These are phyloP conservation scores for Hucho hucho DNA, from an alignment of 2,113 vertebrate genomes.

Conservation along the genomic window DNA sequence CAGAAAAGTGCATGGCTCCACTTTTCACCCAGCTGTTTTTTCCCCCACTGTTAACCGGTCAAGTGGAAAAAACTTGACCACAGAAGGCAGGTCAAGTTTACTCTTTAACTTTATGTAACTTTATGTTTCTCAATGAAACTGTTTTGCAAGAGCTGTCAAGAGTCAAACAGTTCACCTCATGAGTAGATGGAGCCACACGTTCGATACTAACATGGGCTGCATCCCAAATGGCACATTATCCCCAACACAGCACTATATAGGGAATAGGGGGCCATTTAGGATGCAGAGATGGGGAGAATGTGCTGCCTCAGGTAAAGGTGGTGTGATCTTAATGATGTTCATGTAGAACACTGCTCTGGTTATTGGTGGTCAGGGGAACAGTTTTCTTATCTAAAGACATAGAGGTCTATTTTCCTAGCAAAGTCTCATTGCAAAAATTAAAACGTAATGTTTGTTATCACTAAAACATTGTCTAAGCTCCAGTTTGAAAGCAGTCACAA, in stretches of 20 bases:
- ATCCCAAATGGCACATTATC: constrained; percentile 3
- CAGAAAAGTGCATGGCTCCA: neutral
- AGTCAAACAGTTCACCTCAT: neutral
- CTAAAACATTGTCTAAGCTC: neutral
- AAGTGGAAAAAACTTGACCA: neutral
- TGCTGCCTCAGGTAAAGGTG: too few relatives aligned
- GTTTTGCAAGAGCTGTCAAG: constrained; percentile 16
- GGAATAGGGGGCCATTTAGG: neutral
- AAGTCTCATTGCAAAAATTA: too few relatives aligned
- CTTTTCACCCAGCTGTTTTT: neutral
- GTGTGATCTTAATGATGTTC: too few relatives aligned
- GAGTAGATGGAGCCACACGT: neutral
- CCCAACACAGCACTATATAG: too few relatives aligned
- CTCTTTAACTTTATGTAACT: constrained; percentile 2
- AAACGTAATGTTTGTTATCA: neutral
- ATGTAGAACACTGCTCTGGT: too few relatives aligned
- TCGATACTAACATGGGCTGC: constrained; percentile 16
- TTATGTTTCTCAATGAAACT: neutral
- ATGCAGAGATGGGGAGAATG: neutral
- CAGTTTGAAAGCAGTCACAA: neutral
- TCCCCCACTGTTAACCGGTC: neutral
- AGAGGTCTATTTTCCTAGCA: too few relatives aligned
- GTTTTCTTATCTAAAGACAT: too few relatives aligned
- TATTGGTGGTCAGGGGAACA: too few relatives aligned
- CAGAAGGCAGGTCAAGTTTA: constrained; percentile 14